A percentile compares a stretch with the other conserved stretches of the same genome.
Conservation (phyloP, 23 tunicate species). For the Styela clava region DNA sequence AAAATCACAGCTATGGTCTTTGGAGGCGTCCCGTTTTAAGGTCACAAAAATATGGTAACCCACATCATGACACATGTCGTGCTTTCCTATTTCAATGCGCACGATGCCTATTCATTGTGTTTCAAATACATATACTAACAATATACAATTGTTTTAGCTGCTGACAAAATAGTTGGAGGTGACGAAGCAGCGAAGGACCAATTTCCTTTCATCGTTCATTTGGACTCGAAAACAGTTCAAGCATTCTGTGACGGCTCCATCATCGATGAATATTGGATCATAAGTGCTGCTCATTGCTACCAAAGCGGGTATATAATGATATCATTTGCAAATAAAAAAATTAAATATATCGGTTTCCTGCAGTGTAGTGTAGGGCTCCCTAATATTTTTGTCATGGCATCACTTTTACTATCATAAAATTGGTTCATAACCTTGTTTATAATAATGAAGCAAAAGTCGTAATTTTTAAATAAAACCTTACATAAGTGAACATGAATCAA, state of each 20-base stretch:
- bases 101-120: background rate
- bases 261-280: background rate
- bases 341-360: too few species aligned
- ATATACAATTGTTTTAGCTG: background rate
- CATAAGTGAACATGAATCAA: too few species aligned
- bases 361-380: too few species aligned
- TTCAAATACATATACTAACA: too few species aligned
- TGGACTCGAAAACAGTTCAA: background rate
- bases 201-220: conserved; percentile 3
- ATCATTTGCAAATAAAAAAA: background rate
- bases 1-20: too few species aligned
- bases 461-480: too few species aligned
- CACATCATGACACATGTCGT: too few species aligned
- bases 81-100: too few species aligned
- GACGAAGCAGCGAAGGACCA: background rate
- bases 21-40: background rate
- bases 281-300: background rate
- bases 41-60: background rate
- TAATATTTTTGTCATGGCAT: too few species aligned
- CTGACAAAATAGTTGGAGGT: conserved; percentile 4
- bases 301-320: background rate
- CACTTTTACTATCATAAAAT: too few species aligned
- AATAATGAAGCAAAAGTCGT: too few species aligned
- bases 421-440: too few species aligned
- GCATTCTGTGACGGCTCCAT: conserved; percentile 4